Percentiles rank a stretch among this genome's conserved stretches.
Evolutionary conservation across 2,797 vertebrate genomes (phyloP).

Genomic region (Melanotaenia pygmaea): DNA sequence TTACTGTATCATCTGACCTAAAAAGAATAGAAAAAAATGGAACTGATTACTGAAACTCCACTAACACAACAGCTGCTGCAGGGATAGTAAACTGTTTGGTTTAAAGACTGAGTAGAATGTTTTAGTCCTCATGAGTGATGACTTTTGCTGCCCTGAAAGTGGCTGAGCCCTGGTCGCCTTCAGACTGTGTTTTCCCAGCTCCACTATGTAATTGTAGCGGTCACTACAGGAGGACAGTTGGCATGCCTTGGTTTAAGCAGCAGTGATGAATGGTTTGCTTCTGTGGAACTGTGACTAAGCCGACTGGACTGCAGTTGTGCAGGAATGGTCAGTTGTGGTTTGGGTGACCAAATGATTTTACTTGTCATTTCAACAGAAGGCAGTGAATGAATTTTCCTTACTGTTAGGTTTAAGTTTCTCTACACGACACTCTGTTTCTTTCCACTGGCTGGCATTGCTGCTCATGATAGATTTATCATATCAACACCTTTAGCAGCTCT

Average conservation of each 20-base stretch:
- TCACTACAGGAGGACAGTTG: slow-evolving; percentile 64
- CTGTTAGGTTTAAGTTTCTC: background rate
- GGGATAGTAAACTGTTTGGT: slow-evolving; percentile 14
- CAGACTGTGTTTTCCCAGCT: slow-evolving; percentile 85
- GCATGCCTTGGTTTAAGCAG: slow-evolving; percentile 13
- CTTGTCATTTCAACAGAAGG: background rate
- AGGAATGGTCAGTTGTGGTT: background rate
- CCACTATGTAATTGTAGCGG: slow-evolving; percentile 78
- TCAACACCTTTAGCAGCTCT: background rate
- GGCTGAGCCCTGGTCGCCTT: slow-evolving; percentile 63
- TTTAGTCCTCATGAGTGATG: slow-evolving; percentile 82
- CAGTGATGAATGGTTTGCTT: slow-evolving; percentile 4
- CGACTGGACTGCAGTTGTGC: background rate
- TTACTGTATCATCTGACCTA: background rate
- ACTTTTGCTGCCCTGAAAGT: slow-evolving; percentile 64
- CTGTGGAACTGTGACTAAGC: slow-evolving; percentile 9
- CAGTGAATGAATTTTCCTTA: background rate
- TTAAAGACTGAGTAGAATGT: slow-evolving; percentile 76
- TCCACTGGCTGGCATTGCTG: background rate
- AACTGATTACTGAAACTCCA: background rate
- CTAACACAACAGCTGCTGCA: background rate
- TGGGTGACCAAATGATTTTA: background rate
- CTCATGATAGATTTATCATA: background rate
- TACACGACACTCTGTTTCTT: background rate
- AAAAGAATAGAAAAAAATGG: background rate